Evolutionary conservation across 2,113 vertebrate genomes (phyloP).

Genomic region (Columba janthina): DNA sequence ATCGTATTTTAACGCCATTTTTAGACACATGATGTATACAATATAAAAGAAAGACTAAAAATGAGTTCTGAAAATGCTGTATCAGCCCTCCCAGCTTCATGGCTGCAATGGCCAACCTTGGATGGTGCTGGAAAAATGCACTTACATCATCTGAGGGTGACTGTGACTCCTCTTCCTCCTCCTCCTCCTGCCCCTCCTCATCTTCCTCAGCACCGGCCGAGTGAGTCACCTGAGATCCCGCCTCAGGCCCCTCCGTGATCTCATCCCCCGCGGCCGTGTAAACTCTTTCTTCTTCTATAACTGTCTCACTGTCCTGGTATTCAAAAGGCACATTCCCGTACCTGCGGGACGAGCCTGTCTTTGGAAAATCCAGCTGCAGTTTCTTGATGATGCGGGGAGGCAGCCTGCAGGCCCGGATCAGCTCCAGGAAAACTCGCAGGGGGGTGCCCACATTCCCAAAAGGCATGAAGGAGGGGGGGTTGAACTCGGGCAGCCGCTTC

Average conservation of each 20-base stretch:
- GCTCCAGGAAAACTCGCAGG: conserved; percentile 85
- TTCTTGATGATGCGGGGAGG: conserved; percentile 88
- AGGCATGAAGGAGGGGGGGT: conserved; percentile 90
- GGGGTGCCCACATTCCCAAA: conserved; percentile 93
- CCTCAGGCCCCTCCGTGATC: conserved; percentile 69
- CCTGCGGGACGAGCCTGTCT: conserved; percentile 83
- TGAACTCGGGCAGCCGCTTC: conserved; percentile 84
- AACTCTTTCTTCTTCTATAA: conserved; percentile 78
- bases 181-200: not conserved
- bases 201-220: not conserved
- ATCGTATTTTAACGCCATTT: accelerated
- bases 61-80: not conserved
- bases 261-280: conserved; percentile 89
- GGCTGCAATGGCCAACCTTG: accelerated
- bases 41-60: not conserved
- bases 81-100: accelerated
- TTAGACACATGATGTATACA: accelerated
- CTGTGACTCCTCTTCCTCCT: conserved; percentile 72
- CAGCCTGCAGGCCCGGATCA: conserved; percentile 91
- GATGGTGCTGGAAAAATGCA: not conserved
- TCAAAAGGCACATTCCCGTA: conserved; percentile 92
- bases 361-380: conserved; percentile 88
- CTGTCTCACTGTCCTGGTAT: conserved; percentile 74
- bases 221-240: not conserved
- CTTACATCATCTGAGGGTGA: conserved; percentile 86